Evolutionary conservation across 2,888 invertebrate species (phyloP), one percentile per base, ranked within the genome.

Genomic region (Polyommatus iphigenia): DNA sequence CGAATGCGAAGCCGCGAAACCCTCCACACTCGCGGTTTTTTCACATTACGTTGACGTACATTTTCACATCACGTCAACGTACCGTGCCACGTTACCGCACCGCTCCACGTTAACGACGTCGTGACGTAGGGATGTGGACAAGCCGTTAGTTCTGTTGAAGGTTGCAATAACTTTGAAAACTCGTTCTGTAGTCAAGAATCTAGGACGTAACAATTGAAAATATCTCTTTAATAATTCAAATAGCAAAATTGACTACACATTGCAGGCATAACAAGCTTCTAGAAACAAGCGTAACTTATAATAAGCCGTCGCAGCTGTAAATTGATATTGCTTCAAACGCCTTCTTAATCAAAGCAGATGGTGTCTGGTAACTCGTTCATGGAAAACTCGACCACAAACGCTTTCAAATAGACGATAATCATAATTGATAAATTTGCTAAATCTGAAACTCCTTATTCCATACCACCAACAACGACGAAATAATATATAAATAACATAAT

Each of bases 251-350:
- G 62, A 13, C 24, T 62, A 13, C 24, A 20, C 24, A 62, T 24
- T 13, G 62, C 24, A 24, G 10, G 13, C 62, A 24, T 4, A 29
- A 13, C 15, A 67, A 67, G 75, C 75, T 54, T 75, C 24, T 24
- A 54, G 13, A 50, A 54, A 54, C 18, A 24, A 75, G 50, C 50
- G 54, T 50, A 75, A 85, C 85, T 85, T 83, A 46, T 24, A 73
- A 20, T 72, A 41, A 24, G 50, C 85, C 85, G 83, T 83, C 78
- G 81, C 83, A 86, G 85, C 85, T 85, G 88, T 87, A 90, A 90
- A 90, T 89, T 90, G 88, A 90, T 90, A 90, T 84, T 84, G 87
- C 85, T 87, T 85, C 80, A 85, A 87, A 88, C 85, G 82, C 84
- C 85, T 83, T 84, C 86, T 87, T 87, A 87, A 88, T 87, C 87